These are phyloP conservation scores for Plecotus auritus DNA, from an alignment of 2,113 vertebrate genomes.

Conservation along the genomic window DNA sequence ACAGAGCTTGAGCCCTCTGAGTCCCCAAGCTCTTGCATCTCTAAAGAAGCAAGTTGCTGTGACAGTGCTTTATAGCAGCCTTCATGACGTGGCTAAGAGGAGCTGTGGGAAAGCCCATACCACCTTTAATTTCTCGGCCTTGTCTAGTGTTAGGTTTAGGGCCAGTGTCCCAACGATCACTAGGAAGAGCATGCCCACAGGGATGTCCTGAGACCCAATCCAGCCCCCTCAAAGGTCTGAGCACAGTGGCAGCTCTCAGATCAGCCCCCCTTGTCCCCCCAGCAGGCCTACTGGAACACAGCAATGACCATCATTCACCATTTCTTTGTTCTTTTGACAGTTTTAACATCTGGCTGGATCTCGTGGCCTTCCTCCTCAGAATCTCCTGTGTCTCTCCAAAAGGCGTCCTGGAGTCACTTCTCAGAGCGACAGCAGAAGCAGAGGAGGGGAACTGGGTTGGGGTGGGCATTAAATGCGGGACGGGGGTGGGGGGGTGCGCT, in stretches of 20 bases:
- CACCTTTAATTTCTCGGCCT: background rate
- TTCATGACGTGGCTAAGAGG: background rate
- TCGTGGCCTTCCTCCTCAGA: conserved; percentile 66
- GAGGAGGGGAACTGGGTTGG: conserved; percentile 33
- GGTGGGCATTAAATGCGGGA: conserved; percentile 46
- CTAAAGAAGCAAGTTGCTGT: background rate
- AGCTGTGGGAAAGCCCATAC: background rate
- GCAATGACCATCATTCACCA: background rate
- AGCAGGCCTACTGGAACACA: background rate
- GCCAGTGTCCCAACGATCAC: background rate
- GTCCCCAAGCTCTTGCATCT: background rate
- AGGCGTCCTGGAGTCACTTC: conserved; percentile 64
- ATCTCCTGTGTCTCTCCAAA: conserved; percentile 75
- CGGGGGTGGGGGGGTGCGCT: conserved; percentile 41
- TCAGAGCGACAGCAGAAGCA: background rate
- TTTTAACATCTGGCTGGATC: conserved; percentile 79
- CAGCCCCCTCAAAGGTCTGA: background rate
- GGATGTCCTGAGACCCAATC: background rate
- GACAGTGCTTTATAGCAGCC: background rate
- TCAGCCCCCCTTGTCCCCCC: background rate
- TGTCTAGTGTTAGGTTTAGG: background rate
- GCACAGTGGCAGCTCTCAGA: background rate
- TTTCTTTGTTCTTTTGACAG: conserved; percentile 71
- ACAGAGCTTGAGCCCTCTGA: background rate
- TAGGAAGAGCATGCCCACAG: background rate